phyloP scores from a whole-genome alignment of 2,888 invertebrate genomes.

The Caenorhabditis becei region DNA sequence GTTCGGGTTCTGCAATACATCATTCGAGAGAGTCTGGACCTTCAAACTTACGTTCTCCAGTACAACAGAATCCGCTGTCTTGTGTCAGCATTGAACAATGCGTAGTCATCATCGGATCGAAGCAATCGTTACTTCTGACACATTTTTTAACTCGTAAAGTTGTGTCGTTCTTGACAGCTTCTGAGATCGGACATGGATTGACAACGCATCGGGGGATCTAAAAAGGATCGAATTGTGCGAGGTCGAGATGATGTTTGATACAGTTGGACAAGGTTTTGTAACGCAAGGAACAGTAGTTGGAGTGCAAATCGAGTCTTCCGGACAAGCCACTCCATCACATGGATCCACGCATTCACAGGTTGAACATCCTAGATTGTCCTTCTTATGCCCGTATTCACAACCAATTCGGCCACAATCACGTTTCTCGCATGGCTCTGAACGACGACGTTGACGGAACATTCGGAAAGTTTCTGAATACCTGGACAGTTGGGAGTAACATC shows the following conservation, averaged over 20 bases:
- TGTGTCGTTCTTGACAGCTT: slow-evolving; percentile 63
- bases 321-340: slow-evolving; percentile 74
- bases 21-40: neutral
- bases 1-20: slow-evolving; percentile 25
- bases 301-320: slow-evolving; percentile 71
- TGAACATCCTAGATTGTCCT: slow-evolving; percentile 75
- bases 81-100: slow-evolving; percentile 71
- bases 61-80: slow-evolving; percentile 74
- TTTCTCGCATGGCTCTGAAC: slow-evolving; percentile 39
- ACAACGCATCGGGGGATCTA: slow-evolving; percentile 76
- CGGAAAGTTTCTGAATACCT: slow-evolving; percentile 15
- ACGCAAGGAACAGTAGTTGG: slow-evolving; percentile 73
- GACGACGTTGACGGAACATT: neutral
- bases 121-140: slow-evolving; percentile 64
- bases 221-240: no score
- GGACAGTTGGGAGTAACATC: slow-evolving; percentile 70
- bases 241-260: neutral
- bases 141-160: slow-evolving; percentile 63
- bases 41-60: slow-evolving; percentile 61
- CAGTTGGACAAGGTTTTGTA: slow-evolving; percentile 65
- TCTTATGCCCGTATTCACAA: slow-evolving; percentile 75
- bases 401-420: slow-evolving; percentile 40
- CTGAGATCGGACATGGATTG: slow-evolving; percentile 74
- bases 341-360: slow-evolving; percentile 77
- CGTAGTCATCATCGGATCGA: slow-evolving; percentile 60